A percentile compares a stretch with the other conserved stretches of the same genome.
Evolutionary conservation across 2,888 invertebrate genomes (phyloP).

Genomic region (Cephonodes hylas): DNA sequence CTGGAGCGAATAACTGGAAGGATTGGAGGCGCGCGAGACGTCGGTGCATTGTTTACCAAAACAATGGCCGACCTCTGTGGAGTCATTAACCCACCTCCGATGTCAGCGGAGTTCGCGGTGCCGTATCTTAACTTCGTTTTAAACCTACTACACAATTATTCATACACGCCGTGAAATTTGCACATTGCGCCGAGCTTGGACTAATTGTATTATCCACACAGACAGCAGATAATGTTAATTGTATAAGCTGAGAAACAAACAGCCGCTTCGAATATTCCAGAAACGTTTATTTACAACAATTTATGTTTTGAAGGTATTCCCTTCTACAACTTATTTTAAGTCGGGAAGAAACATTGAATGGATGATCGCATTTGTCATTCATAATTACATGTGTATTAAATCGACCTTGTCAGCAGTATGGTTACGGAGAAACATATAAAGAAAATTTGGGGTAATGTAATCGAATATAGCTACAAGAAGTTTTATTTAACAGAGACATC

Average conservation of each 20-base stretch:
- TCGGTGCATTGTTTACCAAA: constrained; percentile 74
- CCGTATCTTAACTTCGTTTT: constrained; percentile 49
- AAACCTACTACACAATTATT: constrained; percentile 29
- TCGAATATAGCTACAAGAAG: no score
- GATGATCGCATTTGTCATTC: no score
- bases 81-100: constrained; percentile 78
- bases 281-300: background rate
- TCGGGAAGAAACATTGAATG: no score
- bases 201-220: background rate
- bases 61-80: constrained; percentile 76
- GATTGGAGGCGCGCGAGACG: constrained; percentile 65
- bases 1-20: constrained; percentile 67
- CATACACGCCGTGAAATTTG: constrained; percentile 20
- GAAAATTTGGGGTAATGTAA: no score
- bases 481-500: background rate
- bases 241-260: background rate
- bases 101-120: constrained; percentile 46
- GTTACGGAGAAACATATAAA: no score
- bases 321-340: no score
- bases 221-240: background rate
- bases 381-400: no score
- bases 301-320: background rate
- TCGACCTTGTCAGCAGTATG: no score
- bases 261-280: background rate
- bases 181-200: background rate